Base-by-base conservation (phyloP, 2,113 vertebrate genomes). In the Macquaria ambigua region DNA sequence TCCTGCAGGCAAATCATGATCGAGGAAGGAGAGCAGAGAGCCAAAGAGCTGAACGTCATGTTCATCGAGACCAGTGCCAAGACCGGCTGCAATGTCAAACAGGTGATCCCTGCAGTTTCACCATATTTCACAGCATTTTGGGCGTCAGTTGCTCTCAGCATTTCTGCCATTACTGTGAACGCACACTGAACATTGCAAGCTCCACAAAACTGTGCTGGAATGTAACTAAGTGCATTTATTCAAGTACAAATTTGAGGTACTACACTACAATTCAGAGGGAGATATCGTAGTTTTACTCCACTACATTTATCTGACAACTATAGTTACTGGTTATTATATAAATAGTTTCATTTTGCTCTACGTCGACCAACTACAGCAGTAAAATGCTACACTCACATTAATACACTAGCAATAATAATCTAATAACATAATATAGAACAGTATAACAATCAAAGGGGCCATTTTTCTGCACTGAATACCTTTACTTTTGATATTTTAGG, bases 31-130 rank as follows among this genome's bases (percentile, higher is more conserved):
- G 97, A 98, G 86, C 97, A 98, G 88, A 95, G 96, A 68, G 97
- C 97, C 93, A 97, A 97, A 94, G 97, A 98, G 85, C 95, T 98
- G 89, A 98, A 96, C 10, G 97, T 98, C 91, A 98, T 98, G 97
- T 98, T 98, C 93, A 97, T 98, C 1, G 97, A 98, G 93, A 96
- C 95, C 74, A 96, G 96, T 88, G 95, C 96, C 90, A 96, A 96
- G 90, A 96, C 92, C 2, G 96, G 96, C 94, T 95, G 93, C 93
- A 96, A 96, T 88, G 96, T 96, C 90, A 96, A 96, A 92, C 96
- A 96, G 95, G 96, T 96, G 82, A 94, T 74, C 20, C 74, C 86
- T 55, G 81, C 84, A 77, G 66, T 74, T 85, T 85, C 48, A 69
- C 83, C 77, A 83, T 23, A 87, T 89, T 89, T 85, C 79, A 73